Conservation (phyloP, 2,113 vertebrate species). For the Caranx ignobilis region DNA sequence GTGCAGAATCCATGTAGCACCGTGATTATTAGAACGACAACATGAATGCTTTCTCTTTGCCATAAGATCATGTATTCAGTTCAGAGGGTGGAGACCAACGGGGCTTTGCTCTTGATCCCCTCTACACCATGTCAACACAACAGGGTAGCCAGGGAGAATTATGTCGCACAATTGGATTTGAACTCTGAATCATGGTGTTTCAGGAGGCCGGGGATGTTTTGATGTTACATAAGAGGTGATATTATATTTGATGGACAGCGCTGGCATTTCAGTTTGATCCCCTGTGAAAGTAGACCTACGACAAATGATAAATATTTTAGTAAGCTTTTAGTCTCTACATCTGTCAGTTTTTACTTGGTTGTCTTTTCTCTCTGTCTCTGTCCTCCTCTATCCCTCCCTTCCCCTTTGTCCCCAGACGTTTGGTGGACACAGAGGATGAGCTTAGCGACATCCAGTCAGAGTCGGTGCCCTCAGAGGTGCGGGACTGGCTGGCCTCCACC, state of each 20-base stretch:
- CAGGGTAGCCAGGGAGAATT: slow-evolving; percentile 54
- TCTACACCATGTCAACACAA: slow-evolving; percentile 55
- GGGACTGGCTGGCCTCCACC: slow-evolving; percentile 98
- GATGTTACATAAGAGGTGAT: slow-evolving; percentile 57
- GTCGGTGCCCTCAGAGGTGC: slow-evolving; percentile 97
- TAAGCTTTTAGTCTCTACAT: slow-evolving; percentile 23
- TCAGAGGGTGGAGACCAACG: slow-evolving; percentile 42
- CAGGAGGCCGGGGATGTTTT: slow-evolving; percentile 51
- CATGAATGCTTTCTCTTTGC: slow-evolving; percentile 46
- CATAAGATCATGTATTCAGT: slow-evolving; percentile 52
- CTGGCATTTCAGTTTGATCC: slow-evolving; percentile 46
- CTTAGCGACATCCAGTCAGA: slow-evolving; percentile 98
- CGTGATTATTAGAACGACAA: slow-evolving; percentile 49
- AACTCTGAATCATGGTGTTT: slow-evolving; percentile 34
- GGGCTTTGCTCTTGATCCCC: slow-evolving; percentile 69
- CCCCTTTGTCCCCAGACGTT: slow-evolving; percentile 81
- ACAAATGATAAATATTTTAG: slow-evolving; percentile 39
- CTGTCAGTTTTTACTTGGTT: not conserved
- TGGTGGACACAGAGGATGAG: slow-evolving; percentile 98
- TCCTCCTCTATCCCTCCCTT: not conserved
- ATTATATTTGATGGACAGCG: slow-evolving; percentile 54
- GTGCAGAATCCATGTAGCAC: slow-evolving; percentile 43
- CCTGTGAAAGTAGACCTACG: slow-evolving; percentile 36
- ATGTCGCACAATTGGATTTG: slow-evolving; percentile 66
- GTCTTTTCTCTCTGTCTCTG: not conserved